Base-by-base conservation (phyloP, 2,797 vertebrate genomes). In the Xenopus petersii region DNA sequence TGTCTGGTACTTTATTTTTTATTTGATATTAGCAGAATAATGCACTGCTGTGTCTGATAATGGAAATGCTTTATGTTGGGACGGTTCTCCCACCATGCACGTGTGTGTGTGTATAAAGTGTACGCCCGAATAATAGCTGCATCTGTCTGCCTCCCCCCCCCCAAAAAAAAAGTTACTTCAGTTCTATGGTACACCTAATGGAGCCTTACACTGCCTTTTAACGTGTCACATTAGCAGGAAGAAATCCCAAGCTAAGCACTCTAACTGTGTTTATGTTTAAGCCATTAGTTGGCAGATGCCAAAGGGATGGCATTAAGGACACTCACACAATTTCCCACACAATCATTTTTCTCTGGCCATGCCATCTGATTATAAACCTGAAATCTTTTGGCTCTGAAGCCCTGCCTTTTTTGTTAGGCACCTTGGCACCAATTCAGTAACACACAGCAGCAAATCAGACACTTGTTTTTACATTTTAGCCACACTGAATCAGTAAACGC, bases 71-170 rank as follows among this genome's bases (percentile, higher is more conserved):
- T 60, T n/a, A 60, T 60, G 10, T 26, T 42, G 26, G 60, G 10
- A 69, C 46, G 73, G 46, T 64, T 58, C 15, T 66, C 46, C 51
- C 7, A 5, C 13, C 64, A 79, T 70, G 67, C 67, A 70, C 77
- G 74, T 61, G 64, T 64, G 70, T 65, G 61, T 66, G 56, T 51
- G 66, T 74, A 55, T 48, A 54, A 60, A 54, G 61, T 62, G 30
- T 70, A 70, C 61, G 67, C 67, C 67, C 71, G 68, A 51, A 15
- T 66, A 65, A 74, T 74, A 65, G 71, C 77, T 70, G 77, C 77
- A 74, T 74, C 71, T 60, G 71, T 70, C 77, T 65, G 71, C 66
- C 70, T 65, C 70, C 71, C 62, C 26, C 36, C 36, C 36, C 3
- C 3, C 0, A 42, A 42, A 42, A 5, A 3, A 42, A 42, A 42